A percentile compares a stretch with the other conserved stretches of the same genome.
phyloP scores from a whole-genome alignment of 2,888 invertebrate genomes.

The Pelosia muscerda region DNA sequence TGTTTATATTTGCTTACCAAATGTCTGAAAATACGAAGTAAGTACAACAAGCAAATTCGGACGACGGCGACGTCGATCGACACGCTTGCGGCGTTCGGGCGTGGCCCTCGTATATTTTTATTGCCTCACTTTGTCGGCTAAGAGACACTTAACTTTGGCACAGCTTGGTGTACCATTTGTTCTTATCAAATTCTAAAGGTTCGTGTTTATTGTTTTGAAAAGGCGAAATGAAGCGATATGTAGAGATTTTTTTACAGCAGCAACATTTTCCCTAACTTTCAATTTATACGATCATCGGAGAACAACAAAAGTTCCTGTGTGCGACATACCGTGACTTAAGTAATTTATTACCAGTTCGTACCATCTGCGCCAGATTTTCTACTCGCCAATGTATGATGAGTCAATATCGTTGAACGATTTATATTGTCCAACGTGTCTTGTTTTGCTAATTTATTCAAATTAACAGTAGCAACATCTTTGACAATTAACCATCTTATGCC shows the following conservation, averaged over 20 bases:
- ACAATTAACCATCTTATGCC: conserved; percentile 18
- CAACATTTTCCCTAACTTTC: conserved; percentile 49
- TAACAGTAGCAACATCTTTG: conserved; percentile 18
- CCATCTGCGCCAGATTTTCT: conserved; percentile 72
- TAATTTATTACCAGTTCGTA: conserved; percentile 72
- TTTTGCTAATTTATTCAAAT: conserved; percentile 44
- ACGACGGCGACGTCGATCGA: conserved; percentile 65
- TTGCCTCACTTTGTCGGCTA: conserved; percentile 71
- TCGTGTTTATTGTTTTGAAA: conserved; percentile 47
- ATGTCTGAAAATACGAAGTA: conserved; percentile 70
- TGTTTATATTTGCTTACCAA: conserved; percentile 79
- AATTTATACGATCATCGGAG: conserved; percentile 55
- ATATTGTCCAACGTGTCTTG: conserved; percentile 55
- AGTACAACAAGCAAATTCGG: conserved; percentile 70
- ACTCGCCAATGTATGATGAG: conserved; percentile 68
- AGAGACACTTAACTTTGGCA: conserved; percentile 65
- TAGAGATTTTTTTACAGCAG: conserved; percentile 15
- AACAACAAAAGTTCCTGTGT: conserved; percentile 57
- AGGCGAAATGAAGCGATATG: conserved; percentile 8
- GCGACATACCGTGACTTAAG: conserved; percentile 57
- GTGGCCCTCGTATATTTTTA: conserved; percentile 75
- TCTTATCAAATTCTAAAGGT: conserved; percentile 56
- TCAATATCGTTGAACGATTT: conserved; percentile 76
- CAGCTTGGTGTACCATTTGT: conserved; percentile 63
- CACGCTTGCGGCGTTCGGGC: conserved; percentile 70